phyloP scores from a whole-genome alignment of 2,888 invertebrate species.

The Myopa tessellatipennis region DNA sequence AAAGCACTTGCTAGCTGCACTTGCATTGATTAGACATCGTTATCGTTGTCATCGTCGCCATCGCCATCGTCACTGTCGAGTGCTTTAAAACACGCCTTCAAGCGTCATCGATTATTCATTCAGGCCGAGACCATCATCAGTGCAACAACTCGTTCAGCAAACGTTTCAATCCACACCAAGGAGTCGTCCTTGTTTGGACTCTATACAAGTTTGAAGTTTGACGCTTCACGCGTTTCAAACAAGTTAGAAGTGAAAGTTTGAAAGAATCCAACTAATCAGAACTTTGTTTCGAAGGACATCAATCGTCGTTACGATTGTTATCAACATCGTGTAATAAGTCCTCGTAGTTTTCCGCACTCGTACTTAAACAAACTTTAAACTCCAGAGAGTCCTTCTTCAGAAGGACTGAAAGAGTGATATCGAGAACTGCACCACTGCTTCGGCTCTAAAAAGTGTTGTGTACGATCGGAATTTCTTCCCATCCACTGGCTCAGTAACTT shows the following conservation, averaged over 20 bases:
- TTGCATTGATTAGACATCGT: conserved; percentile 11
- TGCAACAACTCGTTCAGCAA: conserved; percentile 16
- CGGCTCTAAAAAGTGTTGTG: conserved; percentile 16
- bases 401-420: not conserved
- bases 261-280: not conserved
- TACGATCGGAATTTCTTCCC: conserved; percentile 46
- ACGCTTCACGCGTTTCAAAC: not conserved
- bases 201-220: no score
- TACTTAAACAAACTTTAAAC: no score
- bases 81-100: conserved; percentile 32
- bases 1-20: not conserved
- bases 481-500: conserved; percentile 60
- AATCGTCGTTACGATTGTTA: not conserved
- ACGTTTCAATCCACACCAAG: not conserved
- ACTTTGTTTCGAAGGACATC: not conserved
- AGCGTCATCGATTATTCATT: conserved; percentile 39
- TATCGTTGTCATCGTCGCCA: not conserved
- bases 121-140: conserved; percentile 22
- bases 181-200: no score
- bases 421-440: not conserved
- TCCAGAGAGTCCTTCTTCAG: not conserved
- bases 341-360: no score
- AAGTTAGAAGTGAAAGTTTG: not conserved
- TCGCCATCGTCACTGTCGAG: conserved; percentile 13
- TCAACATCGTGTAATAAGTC: not conserved